A percentile compares a stretch with the other conserved stretches of the same genome.
phyloP scores from a whole-genome alignment of 2,888 invertebrate genomes.

The Maniola hyperantus region DNA sequence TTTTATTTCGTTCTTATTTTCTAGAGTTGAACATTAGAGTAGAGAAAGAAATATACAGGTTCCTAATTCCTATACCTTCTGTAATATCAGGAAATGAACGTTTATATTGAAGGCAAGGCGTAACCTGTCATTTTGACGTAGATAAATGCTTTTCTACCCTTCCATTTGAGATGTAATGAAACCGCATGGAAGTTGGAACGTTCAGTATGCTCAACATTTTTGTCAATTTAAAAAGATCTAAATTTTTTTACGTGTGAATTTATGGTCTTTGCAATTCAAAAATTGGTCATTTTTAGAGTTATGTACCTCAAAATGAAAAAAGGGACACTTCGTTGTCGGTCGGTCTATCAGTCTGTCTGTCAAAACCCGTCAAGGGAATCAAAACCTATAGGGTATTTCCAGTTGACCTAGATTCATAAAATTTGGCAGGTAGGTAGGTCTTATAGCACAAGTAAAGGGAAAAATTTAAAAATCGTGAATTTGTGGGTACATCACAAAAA shows the following conservation, averaged over 20 bases:
- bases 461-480: too few species aligned
- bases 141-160: conserved; percentile 13
- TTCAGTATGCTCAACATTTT: background rate
- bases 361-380: too few species aligned
- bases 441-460: too few species aligned
- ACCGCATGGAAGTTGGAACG: background rate
- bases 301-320: too few species aligned
- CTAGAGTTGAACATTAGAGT: background rate
- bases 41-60: background rate
- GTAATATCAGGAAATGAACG: background rate
- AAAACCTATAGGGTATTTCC: too few species aligned
- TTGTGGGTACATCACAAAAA: too few species aligned
- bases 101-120: background rate
- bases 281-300: too few species aligned
- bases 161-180: background rate
- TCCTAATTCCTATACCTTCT: background rate
- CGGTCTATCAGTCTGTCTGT: too few species aligned
- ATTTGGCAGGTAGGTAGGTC: too few species aligned
- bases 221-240: background rate
- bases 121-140: conserved; percentile 8
- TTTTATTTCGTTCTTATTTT: background rate
- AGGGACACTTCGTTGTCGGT: too few species aligned
- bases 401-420: too few species aligned
- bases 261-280: background rate
- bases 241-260: too few species aligned